Evolutionary conservation across 2,888 invertebrate genomes (phyloP).

Genomic region (Netelia inedita): DNA sequence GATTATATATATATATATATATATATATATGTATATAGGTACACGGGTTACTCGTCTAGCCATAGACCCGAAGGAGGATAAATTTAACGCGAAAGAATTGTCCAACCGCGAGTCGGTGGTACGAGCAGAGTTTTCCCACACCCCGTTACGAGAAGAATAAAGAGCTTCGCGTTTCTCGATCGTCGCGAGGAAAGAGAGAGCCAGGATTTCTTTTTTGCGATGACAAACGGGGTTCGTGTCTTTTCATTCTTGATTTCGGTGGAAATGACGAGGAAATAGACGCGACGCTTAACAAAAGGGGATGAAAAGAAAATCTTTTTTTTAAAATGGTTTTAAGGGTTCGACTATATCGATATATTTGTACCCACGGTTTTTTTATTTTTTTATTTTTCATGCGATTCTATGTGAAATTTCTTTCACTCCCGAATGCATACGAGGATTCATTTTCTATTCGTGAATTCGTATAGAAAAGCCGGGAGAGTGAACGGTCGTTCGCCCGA

Average conservation of each 20-base stretch:
- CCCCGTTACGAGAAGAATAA: slow-evolving; percentile 2
- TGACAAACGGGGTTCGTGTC: slow-evolving; percentile 1
- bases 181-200: not conserved
- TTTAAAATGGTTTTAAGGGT: too few species aligned
- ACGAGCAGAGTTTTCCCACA: not conserved
- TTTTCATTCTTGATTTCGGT: slow-evolving; percentile 23
- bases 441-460: too few species aligned
- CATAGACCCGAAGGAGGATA: slow-evolving; percentile 38
- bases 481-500: too few species aligned
- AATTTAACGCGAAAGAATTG: slow-evolving; percentile 47
- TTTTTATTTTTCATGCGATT: too few species aligned
- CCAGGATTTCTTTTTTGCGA: not conserved
- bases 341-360: too few species aligned
- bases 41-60: slow-evolving; percentile 12
- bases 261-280: not conserved
- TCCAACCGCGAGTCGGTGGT: slow-evolving; percentile 29
- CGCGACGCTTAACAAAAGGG: not conserved
- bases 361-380: too few species aligned
- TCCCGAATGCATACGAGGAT: too few species aligned
- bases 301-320: too few species aligned
- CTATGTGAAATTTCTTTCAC: too few species aligned
- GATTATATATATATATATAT: slow-evolving; percentile 2
- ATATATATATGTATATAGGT: not conserved
- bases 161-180: slow-evolving; percentile 15
- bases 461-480: too few species aligned